Percentiles rank a stretch among this genome's conserved stretches.
These are phyloP conservation scores for Protonemura montana DNA, from an alignment of 2,888 invertebrate species.

Conservation along the genomic window DNA sequence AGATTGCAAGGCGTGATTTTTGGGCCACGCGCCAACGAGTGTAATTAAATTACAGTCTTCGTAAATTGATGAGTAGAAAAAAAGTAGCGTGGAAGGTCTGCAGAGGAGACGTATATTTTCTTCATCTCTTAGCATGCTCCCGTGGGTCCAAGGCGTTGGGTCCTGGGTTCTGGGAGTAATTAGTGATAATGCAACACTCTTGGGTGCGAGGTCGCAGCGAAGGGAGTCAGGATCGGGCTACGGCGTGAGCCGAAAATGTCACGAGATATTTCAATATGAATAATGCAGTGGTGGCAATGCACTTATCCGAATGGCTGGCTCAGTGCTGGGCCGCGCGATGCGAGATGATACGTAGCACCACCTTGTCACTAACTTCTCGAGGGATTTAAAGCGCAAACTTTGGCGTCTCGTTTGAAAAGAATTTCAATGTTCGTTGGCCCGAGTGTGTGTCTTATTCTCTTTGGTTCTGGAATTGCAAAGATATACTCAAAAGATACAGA, in stretches of 20 bases:
- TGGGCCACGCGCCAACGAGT: neutral
- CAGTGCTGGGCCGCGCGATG: neutral
- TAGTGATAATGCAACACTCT: slow-evolving; percentile 20
- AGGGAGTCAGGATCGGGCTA: neutral
- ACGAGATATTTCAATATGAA: slow-evolving; percentile 34
- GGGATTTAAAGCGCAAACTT: slow-evolving; percentile 12
- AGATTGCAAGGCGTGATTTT: neutral
- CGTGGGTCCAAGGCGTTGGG: neutral
- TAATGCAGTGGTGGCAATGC: slow-evolving; percentile 26
- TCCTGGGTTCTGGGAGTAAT: slow-evolving; percentile 14
- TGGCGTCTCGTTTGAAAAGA: neutral
- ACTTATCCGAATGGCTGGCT: slow-evolving; percentile 20
- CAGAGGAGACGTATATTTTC: neutral
- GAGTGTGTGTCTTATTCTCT: neutral
- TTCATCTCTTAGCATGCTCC: neutral
- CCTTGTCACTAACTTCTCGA: neutral
- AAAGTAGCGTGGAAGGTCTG: neutral
- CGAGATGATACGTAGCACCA: neutral
- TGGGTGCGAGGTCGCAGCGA: neutral
- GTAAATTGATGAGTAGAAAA: neutral
- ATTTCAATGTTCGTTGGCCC: neutral
- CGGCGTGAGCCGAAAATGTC: slow-evolving; percentile 23
- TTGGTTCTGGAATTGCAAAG: neutral
- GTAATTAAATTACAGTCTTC: slow-evolving; percentile 12
- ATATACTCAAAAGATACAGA: neutral